Evolutionary conservation across 2,888 invertebrate genomes (phyloP).

Genomic region (Nomada fucata): DNA sequence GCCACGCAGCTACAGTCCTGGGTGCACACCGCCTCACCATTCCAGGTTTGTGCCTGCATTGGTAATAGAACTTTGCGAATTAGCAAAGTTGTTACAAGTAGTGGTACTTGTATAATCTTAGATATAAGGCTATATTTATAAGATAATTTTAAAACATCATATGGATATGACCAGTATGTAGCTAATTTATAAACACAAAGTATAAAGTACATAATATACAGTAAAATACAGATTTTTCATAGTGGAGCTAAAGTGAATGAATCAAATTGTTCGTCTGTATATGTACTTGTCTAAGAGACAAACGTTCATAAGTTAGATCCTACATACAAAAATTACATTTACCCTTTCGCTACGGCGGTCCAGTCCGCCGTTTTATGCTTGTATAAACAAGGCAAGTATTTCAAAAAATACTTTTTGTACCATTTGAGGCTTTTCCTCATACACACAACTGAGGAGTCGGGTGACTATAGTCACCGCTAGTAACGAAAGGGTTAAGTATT

Average conservation of each 20-base stretch:
- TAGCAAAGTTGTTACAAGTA: slow-evolving; percentile 14
- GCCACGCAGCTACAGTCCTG: slow-evolving; percentile 36
- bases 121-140: not conserved
- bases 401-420: too few species aligned
- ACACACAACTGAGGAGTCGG: too few species aligned
- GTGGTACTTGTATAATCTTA: not conserved
- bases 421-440: too few species aligned
- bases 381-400: too few species aligned
- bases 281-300: too few species aligned
- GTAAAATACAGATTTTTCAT: not conserved
- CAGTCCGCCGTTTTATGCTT: too few species aligned
- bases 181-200: slow-evolving; percentile 30
- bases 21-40: slow-evolving; percentile 19
- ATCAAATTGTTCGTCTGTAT: not conserved
- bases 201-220: not conserved
- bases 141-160: slow-evolving; percentile 9
- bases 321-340: not conserved
- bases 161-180: slow-evolving; percentile 41
- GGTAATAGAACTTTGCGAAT: slow-evolving; percentile 10
- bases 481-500: slow-evolving; percentile 1
- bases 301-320: slow-evolving; percentile 29
- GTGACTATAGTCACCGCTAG: too few species aligned
- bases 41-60: slow-evolving; percentile 56
- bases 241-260: not conserved
- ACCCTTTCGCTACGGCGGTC: too few species aligned